Evolutionary conservation across 1,140 invertebrate genomes (phyloP), one percentile per base, ranked within the genome.

Genomic region (Formica selysi): DNA sequence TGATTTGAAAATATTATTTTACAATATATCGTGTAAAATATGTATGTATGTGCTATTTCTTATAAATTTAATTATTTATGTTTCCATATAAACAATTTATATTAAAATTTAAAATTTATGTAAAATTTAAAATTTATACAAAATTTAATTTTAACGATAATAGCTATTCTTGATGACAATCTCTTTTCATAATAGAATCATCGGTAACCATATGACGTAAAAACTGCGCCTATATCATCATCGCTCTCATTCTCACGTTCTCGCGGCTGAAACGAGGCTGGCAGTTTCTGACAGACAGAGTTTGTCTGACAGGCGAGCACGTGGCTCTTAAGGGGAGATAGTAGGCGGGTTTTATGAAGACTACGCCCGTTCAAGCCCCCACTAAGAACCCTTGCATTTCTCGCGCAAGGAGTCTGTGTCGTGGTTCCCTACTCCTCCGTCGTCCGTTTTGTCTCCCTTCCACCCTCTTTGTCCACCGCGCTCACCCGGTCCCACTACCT

Each of bases 321-420:
- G 93, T 93, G 93, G 92, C 76, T 74, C 48, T 85, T 80, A 74
- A 86, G 65, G 88, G 81, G 80, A 91, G 84, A 78, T 29, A 16
- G 89, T 87, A 86, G 92, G 91, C 87, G 90, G 89, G 59, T 61
- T 88, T 48, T 61, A 38, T 0, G n/a, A 22, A 68, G 64, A 88
- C 87, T 80, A 89, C 93, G 90, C 93, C 93, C 76, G 62, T 64
- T 7, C 54, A 32, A 6, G 8, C 44, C 88, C 91, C 91, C 91
- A 88, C 92, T 76, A 62, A 41, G n/a, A 38, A 54, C 32, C n/a
- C 32, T 64, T 62, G 76, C 67, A 57, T 85, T 89, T 87, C 83
- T 87, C 90, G 88, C 86, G 86, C 91, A 86, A 88, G 87, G 80
- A 87, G 88, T 85, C 91, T 90, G 87, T 86, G 89, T 86, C 90